Evolutionary conservation across 2,113 vertebrate genomes (phyloP).

Genomic region (Urocitellus parryii): DNA sequence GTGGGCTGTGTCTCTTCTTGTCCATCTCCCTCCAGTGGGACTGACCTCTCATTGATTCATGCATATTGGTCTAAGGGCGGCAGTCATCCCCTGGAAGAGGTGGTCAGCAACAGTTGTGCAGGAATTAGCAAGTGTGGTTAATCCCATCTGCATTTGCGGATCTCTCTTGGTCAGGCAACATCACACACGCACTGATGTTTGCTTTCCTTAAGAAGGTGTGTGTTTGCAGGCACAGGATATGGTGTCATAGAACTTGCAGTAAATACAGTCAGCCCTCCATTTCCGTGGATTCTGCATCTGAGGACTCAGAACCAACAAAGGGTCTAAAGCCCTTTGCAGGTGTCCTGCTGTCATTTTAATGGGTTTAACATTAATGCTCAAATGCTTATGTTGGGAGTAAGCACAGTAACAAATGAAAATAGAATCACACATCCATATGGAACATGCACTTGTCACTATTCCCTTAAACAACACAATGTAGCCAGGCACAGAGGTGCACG

Average conservation of each 20-base stretch:
- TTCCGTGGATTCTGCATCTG: neutral
- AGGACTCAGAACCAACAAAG: neutral
- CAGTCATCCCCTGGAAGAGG: neutral
- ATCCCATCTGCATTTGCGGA: neutral
- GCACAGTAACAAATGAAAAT: neutral
- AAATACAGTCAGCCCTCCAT: neutral
- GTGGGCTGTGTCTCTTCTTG: rapidly evolving
- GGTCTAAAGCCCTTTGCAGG: neutral
- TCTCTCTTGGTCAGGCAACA: neutral
- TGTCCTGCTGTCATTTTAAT: neutral
- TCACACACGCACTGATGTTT: neutral
- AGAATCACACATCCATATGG: neutral
- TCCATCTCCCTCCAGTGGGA: neutral
- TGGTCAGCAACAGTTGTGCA: neutral
- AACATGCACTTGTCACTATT: neutral
- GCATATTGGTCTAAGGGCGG: neutral
- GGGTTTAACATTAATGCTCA: neutral
- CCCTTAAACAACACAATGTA: neutral
- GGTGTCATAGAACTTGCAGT: neutral
- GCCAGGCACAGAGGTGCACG: too few species aligned
- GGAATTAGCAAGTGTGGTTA: neutral
- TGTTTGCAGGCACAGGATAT: constrained; percentile 63
- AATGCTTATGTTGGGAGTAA: neutral
- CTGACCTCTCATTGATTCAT: neutral
- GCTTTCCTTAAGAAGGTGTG: constrained; percentile 19